Conservation (phyloP, 2,113 vertebrate genomes). For the Galeopterus variegatus region DNA sequence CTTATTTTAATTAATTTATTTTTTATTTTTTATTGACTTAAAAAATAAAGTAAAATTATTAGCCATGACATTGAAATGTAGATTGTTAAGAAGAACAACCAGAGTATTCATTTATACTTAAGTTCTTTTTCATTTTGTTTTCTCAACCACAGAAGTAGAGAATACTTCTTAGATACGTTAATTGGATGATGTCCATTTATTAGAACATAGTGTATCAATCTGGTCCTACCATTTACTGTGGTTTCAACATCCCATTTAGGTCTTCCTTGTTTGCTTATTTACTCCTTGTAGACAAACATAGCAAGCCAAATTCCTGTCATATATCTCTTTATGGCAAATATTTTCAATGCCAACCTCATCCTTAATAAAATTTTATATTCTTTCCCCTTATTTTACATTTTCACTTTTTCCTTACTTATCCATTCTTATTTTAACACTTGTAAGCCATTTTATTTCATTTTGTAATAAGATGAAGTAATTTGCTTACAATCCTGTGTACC, state of each 20-base stretch:
- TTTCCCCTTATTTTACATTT: not conserved
- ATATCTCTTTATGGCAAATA: not conserved
- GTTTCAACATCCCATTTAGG: not conserved
- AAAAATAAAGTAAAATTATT: not conserved
- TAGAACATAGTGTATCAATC: not conserved
- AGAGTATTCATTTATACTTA: not conserved
- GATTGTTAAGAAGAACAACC: not conserved
- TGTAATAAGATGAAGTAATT: not conserved
- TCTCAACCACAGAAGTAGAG: not conserved
- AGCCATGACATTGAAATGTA: not conserved
- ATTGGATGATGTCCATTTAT: not conserved
- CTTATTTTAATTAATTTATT: no score
- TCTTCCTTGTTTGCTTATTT: slow-evolving; percentile 6
- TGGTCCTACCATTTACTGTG: not conserved
- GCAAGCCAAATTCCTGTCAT: not conserved
- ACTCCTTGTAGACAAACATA: not conserved
- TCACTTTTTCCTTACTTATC: not conserved
- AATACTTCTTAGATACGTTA: not conserved
- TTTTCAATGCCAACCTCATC: not conserved
- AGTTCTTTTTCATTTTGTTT: slow-evolving; percentile 8
- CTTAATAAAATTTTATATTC: not conserved
- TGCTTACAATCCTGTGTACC: not conserved
- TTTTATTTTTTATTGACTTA: not conserved
- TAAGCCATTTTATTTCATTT: not conserved
- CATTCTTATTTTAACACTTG: not conserved